phyloP scores from a whole-genome alignment of 2,113 vertebrate genomes.

The Syngnathus typhle region DNA sequence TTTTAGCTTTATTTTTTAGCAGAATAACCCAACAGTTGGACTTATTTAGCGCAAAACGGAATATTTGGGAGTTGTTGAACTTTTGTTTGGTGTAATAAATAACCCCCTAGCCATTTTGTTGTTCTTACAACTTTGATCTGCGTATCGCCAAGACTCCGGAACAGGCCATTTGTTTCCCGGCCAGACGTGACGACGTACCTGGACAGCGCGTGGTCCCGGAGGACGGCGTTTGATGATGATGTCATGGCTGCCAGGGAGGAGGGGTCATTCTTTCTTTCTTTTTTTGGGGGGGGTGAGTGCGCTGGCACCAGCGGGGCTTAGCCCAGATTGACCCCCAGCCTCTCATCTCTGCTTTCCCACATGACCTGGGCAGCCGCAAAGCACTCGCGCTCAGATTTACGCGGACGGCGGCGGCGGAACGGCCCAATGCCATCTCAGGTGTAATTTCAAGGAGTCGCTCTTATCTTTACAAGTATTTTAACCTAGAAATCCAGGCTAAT shows the following conservation, averaged over 20 bases:
- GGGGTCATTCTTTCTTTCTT: too few species aligned
- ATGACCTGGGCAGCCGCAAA: slow-evolving; percentile 46
- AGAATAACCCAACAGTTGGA: too few species aligned
- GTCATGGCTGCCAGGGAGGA: slow-evolving; percentile 7
- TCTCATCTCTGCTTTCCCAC: slow-evolving; percentile 60
- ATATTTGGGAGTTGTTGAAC: too few species aligned
- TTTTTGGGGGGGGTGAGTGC: slow-evolving; percentile 17
- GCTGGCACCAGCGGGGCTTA: slow-evolving; percentile 65
- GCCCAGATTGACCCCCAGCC: slow-evolving; percentile 60
- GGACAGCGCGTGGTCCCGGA: background rate
- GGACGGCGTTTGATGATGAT: slow-evolving; percentile 33
- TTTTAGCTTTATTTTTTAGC: too few species aligned
- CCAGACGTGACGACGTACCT: background rate
- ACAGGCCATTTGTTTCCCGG: background rate
- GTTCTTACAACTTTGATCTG: background rate
- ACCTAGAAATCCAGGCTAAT: slow-evolving; percentile 5
- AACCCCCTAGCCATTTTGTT: too few species aligned
- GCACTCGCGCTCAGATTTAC: slow-evolving; percentile 57
- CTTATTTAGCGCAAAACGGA: too few species aligned
- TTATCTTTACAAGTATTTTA: slow-evolving; percentile 11
- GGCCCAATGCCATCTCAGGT: background rate
- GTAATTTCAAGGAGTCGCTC: slow-evolving; percentile 11
- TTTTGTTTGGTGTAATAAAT: too few species aligned
- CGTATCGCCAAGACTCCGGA: background rate
- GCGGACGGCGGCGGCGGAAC: slow-evolving; percentile 23